Base-by-base conservation (phyloP, 53 echinoderm and acorn worm genomes). In the Echinarachnius parma region DNA sequence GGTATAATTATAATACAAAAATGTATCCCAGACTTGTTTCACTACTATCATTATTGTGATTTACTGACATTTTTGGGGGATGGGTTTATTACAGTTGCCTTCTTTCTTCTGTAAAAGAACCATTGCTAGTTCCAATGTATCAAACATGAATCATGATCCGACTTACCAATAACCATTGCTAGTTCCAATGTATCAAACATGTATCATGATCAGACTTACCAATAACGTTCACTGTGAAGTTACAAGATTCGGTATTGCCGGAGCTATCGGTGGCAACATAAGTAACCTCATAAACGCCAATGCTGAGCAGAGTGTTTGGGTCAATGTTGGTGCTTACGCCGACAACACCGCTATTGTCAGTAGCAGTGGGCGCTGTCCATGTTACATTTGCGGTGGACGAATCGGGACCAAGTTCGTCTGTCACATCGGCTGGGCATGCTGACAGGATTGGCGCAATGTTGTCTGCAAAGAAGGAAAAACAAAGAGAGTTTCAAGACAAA, bases 291-390 rank as follows among this genome's bases (percentile, higher is more conserved):
- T 48, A 31, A n/a, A 48, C 60, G 42, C 77, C 77, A 16, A 76
- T 10, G 10, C 9, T 4, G 5, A 76, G 26, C 14, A 28, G 34
- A 11, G 61, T 76, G 31, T 9, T 19, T 9, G 60, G 60, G 2
- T 37, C 39, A 18, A 72, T 72, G 42, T 56, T 55, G 9, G 74
- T 5, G 11, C 9, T 72, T 5, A 72, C 56, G 36, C 25, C 23
- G 8, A 72, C 5, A 4, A n/a, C 28, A 0, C 74, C 74, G 19
- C 74, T 72, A 44, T 72, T 72, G 13, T 72, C 74, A 9, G 74
- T 34, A 5, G 57, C 58, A 23, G 33, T 69, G 28, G 74, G 74
- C 5, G 28, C 26, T 3, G 57, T 26, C 74, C 74, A 72, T 2
- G 55, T 39, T 16, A 72, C 37, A n/a, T 56, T 72, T 25, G 25